Evolutionary conservation across 2,113 vertebrate species (phyloP).

Genomic region (Dromas ardeola): DNA sequence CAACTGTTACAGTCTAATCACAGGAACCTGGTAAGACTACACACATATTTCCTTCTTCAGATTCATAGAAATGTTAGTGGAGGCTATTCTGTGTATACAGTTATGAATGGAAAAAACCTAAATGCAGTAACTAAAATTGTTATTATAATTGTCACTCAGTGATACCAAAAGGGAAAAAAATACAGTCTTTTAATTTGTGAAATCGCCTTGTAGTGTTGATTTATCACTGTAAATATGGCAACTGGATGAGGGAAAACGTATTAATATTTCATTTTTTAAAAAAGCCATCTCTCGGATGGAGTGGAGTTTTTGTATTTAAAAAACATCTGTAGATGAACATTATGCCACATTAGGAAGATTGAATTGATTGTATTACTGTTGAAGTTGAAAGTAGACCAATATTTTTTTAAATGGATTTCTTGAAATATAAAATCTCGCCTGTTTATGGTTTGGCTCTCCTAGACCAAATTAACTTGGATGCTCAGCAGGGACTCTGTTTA

Average conservation of each 20-base stretch:
- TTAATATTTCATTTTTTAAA: not conserved
- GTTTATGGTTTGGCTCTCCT: slow-evolving; percentile 48
- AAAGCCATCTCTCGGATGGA: not conserved
- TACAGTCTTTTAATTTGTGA: not conserved
- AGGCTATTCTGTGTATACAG: not conserved
- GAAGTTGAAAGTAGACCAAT: not conserved
- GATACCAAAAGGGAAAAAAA: not conserved
- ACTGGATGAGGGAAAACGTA: not conserved
- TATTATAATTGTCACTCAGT: not conserved
- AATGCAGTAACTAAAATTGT: not conserved
- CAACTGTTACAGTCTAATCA: not conserved
- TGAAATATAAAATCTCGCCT: not conserved
- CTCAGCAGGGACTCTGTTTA: slow-evolving; percentile 58
- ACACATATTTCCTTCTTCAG: not conserved
- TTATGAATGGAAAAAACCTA: not conserved
- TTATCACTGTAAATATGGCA: not conserved
- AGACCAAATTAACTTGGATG: slow-evolving; percentile 57
- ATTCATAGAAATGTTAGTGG: not conserved
- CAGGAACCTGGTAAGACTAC: not conserved
- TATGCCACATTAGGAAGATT: not conserved
- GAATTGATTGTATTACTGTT: not conserved
- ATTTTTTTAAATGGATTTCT: not conserved
- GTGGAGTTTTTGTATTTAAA: not conserved
- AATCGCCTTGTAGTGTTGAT: not conserved
- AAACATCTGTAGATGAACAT: not conserved